These are phyloP conservation scores for Clytia hemisphaerica DNA, from an alignment of 30 jellyfish, hydroid and myxozoan species.

Conservation along the genomic window DNA sequence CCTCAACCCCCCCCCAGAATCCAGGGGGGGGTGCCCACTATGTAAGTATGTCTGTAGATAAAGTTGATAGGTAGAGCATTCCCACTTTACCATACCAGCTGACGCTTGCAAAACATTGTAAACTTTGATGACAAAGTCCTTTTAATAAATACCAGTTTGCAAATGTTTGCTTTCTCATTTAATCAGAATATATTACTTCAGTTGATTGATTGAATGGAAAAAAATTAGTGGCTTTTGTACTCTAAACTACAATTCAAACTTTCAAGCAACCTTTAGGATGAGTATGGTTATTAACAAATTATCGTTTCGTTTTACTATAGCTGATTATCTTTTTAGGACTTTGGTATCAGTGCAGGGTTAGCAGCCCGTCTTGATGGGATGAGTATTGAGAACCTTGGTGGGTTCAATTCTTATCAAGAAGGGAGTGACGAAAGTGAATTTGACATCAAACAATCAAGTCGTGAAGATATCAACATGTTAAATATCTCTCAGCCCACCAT, in stretches of 20 bases:
- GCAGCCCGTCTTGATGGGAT: slow-evolving; percentile 92
- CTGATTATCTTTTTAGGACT: slow-evolving; percentile 47
- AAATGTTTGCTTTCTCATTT: background rate
- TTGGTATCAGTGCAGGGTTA: slow-evolving; percentile 82
- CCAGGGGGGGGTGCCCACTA: too few relatives aligned
- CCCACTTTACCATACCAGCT: too few relatives aligned
- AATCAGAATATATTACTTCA: background rate
- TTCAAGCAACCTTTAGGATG: too few relatives aligned
- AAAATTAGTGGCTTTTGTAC: too few relatives aligned
- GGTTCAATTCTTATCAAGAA: background rate
- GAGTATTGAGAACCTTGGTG: slow-evolving; percentile 67
- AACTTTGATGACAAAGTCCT: too few relatives aligned
- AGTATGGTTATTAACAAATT: background rate
- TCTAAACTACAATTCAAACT: too few relatives aligned
- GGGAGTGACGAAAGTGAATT: slow-evolving; percentile 21
- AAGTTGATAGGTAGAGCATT: too few relatives aligned
- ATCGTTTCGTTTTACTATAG: background rate
- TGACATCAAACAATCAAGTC: slow-evolving; percentile 1
- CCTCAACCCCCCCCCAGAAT: too few relatives aligned
- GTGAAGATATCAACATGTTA: background rate
- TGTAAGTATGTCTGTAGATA: too few relatives aligned
- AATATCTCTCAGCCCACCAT: too few relatives aligned
- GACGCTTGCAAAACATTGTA: too few relatives aligned
- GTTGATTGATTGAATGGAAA: background rate
- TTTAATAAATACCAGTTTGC: too few relatives aligned